A percentile compares a stretch with the other conserved stretches of the same genome.
These are phyloP conservation scores for Netta rufina DNA, from an alignment of 2,797 vertebrate genomes.

Conservation along the genomic window DNA sequence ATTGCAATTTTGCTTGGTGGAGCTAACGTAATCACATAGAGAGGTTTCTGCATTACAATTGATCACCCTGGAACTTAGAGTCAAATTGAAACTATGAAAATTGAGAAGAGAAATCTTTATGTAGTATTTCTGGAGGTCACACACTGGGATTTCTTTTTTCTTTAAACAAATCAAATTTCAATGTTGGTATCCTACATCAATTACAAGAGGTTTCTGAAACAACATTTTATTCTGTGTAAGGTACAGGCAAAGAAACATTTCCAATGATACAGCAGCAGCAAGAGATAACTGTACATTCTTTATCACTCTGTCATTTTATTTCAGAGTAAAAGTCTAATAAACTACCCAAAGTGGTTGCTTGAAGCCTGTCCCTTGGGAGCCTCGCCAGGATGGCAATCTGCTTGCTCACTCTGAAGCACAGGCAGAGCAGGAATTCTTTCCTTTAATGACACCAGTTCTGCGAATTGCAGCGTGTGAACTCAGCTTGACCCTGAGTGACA, in stretches of 20 bases:
- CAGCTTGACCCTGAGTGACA: neutral
- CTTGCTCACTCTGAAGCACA: rapidly evolving
- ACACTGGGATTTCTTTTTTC: neutral
- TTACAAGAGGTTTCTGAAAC: neutral
- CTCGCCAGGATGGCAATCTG: rapidly evolving
- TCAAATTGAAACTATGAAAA: neutral
- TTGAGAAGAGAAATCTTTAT: neutral
- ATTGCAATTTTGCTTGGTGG: neutral
- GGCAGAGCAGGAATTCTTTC: neutral
- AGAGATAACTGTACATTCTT: neutral
- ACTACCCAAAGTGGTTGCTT: neutral
- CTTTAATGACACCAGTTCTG: neutral
- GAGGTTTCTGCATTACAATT: neutral
- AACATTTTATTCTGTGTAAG: neutral
- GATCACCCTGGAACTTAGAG: neutral
- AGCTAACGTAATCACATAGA: neutral
- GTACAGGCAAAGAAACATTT: neutral
- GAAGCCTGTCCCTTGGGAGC: neutral
- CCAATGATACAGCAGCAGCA: neutral
- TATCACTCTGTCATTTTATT: neutral
- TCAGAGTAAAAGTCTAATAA: neutral
- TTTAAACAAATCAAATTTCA: neutral
- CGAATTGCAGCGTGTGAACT: neutral
- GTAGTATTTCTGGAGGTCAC: neutral
- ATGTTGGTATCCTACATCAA: neutral